A percentile compares a stretch with the other conserved stretches of the same genome.
These are phyloP conservation scores for Yponomeuta cagnagella DNA, from an alignment of 2,888 invertebrate genomes.

Conservation along the genomic window DNA sequence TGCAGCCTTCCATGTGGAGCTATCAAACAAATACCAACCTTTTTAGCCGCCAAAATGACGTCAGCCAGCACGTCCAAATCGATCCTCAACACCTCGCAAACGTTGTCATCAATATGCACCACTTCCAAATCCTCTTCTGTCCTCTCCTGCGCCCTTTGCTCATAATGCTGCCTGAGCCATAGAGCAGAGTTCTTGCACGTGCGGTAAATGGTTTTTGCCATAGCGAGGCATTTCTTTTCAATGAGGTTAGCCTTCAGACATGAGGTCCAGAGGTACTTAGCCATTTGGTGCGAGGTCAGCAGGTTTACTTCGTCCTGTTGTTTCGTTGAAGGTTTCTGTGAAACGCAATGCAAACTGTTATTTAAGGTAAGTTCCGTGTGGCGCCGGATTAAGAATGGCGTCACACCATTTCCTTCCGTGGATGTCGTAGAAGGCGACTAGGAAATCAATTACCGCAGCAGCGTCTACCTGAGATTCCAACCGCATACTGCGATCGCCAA, in stretches of 20 bases:
- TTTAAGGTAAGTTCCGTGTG: too few relatives aligned
- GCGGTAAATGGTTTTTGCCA: slow-evolving; percentile 49
- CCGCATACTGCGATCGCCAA: too few relatives aligned
- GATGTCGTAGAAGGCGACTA: too few relatives aligned
- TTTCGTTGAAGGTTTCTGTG: slow-evolving; percentile 51
- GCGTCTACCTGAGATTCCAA: too few relatives aligned
- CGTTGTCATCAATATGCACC: slow-evolving; percentile 41
- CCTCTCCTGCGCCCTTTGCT: slow-evolving; percentile 21
- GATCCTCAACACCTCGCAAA: slow-evolving; percentile 49
- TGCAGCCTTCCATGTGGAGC: too few relatives aligned
- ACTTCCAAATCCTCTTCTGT: slow-evolving; percentile 17
- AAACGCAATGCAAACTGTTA: slow-evolving; percentile 19
- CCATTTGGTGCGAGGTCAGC: slow-evolving; percentile 41
- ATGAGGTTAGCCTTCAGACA: slow-evolving; percentile 56
- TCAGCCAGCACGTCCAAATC: slow-evolving; percentile 57
- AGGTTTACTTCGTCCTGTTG: slow-evolving; percentile 32
- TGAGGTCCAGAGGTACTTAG: slow-evolving; percentile 49
- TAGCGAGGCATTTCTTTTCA: slow-evolving; percentile 53
- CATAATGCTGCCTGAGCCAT: slow-evolving; percentile 59
- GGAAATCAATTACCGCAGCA: too few relatives aligned
- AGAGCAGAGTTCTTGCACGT: slow-evolving; percentile 43
- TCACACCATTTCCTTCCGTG: too few relatives aligned
- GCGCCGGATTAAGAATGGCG: too few relatives aligned
- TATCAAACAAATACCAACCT: slow-evolving; percentile 29
- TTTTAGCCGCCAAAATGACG: slow-evolving; percentile 59